A percentile compares a stretch with the other conserved stretches of the same genome.
phyloP scores from a whole-genome alignment of 2,113 vertebrate species.

The Antechinus stuartii region DNA sequence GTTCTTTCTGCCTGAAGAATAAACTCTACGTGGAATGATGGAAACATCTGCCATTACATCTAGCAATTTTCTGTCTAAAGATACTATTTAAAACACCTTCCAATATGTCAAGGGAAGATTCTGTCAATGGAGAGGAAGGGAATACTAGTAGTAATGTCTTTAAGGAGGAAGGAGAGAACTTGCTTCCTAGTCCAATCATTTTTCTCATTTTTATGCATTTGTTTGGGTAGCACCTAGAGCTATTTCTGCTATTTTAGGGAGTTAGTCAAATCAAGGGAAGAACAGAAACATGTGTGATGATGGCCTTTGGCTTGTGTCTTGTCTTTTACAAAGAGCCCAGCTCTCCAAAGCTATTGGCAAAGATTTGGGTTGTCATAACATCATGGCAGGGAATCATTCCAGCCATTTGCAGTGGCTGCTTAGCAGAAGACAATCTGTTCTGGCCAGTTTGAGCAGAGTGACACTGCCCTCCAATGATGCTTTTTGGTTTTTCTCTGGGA shows the following conservation, averaged over 20 bases:
- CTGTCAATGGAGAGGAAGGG: not conserved
- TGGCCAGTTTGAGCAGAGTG: not conserved
- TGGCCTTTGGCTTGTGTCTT: not conserved
- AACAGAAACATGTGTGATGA: not conserved
- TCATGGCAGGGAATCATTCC: not conserved
- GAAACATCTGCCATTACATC: not conserved
- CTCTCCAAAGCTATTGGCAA: not conserved
- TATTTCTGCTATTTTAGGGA: not conserved
- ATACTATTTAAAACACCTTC: not conserved
- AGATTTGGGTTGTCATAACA: not conserved
- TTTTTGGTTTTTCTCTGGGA: not conserved
- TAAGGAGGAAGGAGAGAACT: not conserved
- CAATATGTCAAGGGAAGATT: not conserved
- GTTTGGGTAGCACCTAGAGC: not conserved
- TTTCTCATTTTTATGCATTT: not conserved
- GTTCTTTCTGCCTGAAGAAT: conserved; percentile 1
- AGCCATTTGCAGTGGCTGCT: not conserved
- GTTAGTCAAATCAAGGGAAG: not conserved
- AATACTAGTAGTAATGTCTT: not conserved
- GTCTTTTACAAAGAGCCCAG: not conserved
- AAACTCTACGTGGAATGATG: not conserved
- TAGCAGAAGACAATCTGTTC: not conserved
- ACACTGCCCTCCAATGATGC: not conserved
- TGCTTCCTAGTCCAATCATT: not conserved
- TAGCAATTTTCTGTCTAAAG: not conserved